Evolutionary conservation across 2,113 vertebrate genomes (phyloP).

Genomic region (Greenwoodochromis staneri): DNA sequence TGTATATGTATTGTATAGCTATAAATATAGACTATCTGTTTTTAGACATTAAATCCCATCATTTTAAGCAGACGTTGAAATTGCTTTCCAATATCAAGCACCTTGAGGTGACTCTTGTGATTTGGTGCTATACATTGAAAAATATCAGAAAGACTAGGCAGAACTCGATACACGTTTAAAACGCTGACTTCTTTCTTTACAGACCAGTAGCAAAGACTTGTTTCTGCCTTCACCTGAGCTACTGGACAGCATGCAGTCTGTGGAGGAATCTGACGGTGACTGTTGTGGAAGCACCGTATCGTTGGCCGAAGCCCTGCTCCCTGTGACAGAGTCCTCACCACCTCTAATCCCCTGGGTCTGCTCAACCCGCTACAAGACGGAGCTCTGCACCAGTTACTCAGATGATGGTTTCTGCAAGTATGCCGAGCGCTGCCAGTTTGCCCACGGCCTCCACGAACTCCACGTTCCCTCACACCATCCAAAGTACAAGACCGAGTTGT

Average conservation of each 20-base stretch:
- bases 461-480: constrained; percentile 72
- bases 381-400: constrained; percentile 73
- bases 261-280: neutral
- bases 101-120: neutral
- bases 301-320: constrained; percentile 63
- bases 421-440: constrained; percentile 73
- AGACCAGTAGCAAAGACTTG: constrained; percentile 57
- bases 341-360: constrained; percentile 53
- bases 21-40: neutral
- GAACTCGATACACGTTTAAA: rapidly evolving
- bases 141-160: rapidly evolving
- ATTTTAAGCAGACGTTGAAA: rapidly evolving
- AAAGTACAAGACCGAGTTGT: constrained; percentile 77
- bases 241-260: constrained; percentile 45
- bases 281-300: neutral
- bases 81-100: neutral
- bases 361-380: constrained; percentile 76
- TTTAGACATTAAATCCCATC: neutral
- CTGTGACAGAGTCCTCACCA: constrained; percentile 43
- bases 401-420: constrained; percentile 67
- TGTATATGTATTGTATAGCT: neutral
- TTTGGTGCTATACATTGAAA: rapidly evolving
- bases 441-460: constrained; percentile 76
- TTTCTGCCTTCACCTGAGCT: constrained; percentile 51
- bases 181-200: neutral